Evolutionary conservation across 2,113 vertebrate genomes (phyloP).

Genomic region (Sus scrofa): T2T-Sscrofa CM000812.6:179676001-179676500

Average conservation of each 20-base stretch:
- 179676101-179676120: background rate
- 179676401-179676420: background rate
- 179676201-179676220: background rate
- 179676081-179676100: background rate
- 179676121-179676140: background rate
- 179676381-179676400: background rate
- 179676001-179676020: slow-evolving; percentile 17
- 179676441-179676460: background rate
- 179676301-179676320: background rate
- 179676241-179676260: background rate
- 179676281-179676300: background rate
- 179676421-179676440: background rate
- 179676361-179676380: background rate
- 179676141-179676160: background rate
- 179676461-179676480: background rate
- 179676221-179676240: background rate
- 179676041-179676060: background rate
- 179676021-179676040: background rate
- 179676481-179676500: background rate
- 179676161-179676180: background rate
- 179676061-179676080: background rate
- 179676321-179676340: background rate
- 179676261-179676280: background rate
- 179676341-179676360: background rate
- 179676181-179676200: background rate